Percentiles rank a stretch among this genome's conserved stretches.
Conservation (phyloP, 2,888 invertebrate species). For the Melieria picta region DNA sequence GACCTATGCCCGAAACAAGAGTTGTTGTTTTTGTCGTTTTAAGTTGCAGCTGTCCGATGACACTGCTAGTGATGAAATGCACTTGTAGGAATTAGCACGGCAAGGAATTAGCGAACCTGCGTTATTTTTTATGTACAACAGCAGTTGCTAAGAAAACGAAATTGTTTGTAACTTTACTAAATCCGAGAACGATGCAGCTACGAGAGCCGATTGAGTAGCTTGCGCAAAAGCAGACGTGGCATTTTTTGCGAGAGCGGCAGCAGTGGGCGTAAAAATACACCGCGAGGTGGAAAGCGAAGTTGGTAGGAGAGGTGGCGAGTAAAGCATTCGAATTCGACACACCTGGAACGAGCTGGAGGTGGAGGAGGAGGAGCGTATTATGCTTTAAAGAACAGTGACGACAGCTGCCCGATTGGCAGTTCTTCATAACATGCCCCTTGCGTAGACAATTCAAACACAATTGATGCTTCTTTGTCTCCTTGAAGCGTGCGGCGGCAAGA, state of each 20-base stretch:
- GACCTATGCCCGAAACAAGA: constrained; percentile 23
- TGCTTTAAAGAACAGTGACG: constrained; percentile 19
- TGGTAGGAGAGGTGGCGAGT: not conserved
- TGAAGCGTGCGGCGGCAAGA: constrained; percentile 19
- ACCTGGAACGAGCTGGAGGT: not conserved
- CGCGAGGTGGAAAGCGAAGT: not conserved
- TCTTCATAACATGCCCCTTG: constrained; percentile 16
- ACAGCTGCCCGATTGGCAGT: constrained; percentile 25
- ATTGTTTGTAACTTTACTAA: not conserved
- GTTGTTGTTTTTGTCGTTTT: constrained; percentile 14
- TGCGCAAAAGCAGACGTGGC: too few species aligned
- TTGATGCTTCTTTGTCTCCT: constrained; percentile 27
- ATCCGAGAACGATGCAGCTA: too few species aligned
- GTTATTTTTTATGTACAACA: constrained; percentile 17
- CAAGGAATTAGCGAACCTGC: constrained; percentile 18
- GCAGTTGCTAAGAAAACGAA: constrained; percentile 23
- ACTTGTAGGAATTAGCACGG: constrained; percentile 30
- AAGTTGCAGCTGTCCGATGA: constrained; percentile 20
- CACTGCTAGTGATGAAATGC: constrained; percentile 21
- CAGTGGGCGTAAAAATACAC: too few species aligned
- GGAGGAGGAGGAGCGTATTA: constrained; percentile 19
- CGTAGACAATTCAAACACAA: constrained; percentile 30
- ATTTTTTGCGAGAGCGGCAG: too few species aligned
- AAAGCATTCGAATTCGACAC: not conserved
- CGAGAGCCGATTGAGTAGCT: too few species aligned